phyloP scores from a whole-genome alignment of 1,140 invertebrate species.

The Zaprionus africanus region DNA sequence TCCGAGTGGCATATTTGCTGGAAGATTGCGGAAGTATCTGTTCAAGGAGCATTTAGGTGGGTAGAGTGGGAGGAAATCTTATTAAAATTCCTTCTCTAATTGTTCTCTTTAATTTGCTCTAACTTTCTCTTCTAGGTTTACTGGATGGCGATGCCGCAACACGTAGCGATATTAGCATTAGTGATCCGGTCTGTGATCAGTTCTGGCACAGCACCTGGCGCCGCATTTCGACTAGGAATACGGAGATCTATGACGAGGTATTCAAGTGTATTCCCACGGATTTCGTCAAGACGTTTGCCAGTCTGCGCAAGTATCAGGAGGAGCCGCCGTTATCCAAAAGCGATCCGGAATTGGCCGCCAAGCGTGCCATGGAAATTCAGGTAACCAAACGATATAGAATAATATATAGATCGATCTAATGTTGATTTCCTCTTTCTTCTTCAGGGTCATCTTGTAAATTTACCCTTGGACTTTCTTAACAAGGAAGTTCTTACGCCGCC shows the following conservation, averaged over 20 bases:
- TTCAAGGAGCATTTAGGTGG: slow-evolving; percentile 95
- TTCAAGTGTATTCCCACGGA: slow-evolving; percentile 94
- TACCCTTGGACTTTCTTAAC: slow-evolving; percentile 94
- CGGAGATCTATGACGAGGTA: slow-evolving; percentile 94
- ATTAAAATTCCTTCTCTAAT: background rate
- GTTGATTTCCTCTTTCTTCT: slow-evolving; percentile 16
- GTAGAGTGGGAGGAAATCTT: background rate
- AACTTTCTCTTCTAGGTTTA: slow-evolving; percentile 63
- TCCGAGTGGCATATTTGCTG: slow-evolving; percentile 93
- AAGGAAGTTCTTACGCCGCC: slow-evolving; percentile 93
- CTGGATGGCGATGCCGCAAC: slow-evolving; percentile 85
- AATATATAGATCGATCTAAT: background rate
- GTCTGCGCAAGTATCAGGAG: slow-evolving; percentile 90
- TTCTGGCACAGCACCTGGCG: slow-evolving; percentile 95
- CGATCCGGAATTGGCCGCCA: slow-evolving; percentile 89
- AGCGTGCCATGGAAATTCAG: slow-evolving; percentile 89
- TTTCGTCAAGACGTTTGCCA: slow-evolving; percentile 89
- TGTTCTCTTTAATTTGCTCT: background rate
- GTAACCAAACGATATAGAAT: slow-evolving; percentile 68
- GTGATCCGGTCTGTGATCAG: slow-evolving; percentile 90
- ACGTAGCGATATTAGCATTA: slow-evolving; percentile 86
- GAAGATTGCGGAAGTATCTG: slow-evolving; percentile 91
- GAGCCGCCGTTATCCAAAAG: slow-evolving; percentile 87
- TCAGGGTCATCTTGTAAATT: slow-evolving; percentile 93
- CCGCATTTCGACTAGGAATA: slow-evolving; percentile 91